These are phyloP conservation scores for Fulica atra DNA, from an alignment of 2,113 vertebrate genomes.

Conservation along the genomic window DNA sequence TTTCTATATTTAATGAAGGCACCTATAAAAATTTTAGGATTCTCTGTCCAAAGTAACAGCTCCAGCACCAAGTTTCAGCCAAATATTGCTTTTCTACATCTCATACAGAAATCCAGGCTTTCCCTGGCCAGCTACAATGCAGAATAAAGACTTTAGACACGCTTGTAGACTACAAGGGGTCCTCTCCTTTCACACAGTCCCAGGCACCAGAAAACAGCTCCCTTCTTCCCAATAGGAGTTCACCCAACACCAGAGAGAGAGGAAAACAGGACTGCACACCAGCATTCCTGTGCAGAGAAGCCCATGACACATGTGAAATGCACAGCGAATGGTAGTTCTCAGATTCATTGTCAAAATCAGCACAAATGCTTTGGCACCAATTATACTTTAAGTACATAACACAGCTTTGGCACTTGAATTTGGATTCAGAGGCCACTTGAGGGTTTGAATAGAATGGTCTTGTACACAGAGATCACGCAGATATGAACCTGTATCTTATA, in stretches of 20 bases:
- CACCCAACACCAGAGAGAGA: background rate
- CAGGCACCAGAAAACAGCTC: background rate
- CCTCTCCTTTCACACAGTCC: background rate
- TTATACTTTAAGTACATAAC: background rate
- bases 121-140: background rate
- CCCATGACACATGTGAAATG: background rate
- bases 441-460: background rate
- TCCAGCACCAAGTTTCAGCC: background rate
- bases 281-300: background rate
- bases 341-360: background rate
- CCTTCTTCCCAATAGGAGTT: background rate
- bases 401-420: background rate
- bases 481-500: background rate
- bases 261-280: background rate
- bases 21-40: background rate
- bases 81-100: background rate
- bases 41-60: background rate
- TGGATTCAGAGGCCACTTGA: background rate
- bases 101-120: background rate
- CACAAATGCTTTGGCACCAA: background rate
- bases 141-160: background rate
- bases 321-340: rapidly evolving
- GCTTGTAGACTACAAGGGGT: background rate
- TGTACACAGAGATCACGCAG: rapidly evolving
- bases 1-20: background rate